Conservation (phyloP, 2,797 vertebrate genomes). For the Scleropages formosus region DNA sequence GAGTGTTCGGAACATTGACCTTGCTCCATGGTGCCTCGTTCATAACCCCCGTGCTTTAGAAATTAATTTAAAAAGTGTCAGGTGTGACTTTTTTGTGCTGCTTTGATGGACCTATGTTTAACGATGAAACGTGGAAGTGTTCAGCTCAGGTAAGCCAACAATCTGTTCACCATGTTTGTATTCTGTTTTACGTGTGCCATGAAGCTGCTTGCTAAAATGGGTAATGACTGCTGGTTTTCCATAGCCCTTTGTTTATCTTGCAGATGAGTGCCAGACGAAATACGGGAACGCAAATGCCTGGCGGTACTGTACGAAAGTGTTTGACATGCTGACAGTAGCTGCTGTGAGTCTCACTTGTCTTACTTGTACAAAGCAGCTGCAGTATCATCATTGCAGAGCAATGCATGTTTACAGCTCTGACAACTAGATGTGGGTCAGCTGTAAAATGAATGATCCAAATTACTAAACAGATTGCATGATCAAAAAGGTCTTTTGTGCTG, state of each 20-base stretch:
- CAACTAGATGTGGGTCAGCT: no score
- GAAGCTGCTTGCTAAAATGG: background rate
- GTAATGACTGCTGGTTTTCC: background rate
- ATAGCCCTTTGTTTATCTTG: constrained; percentile 34
- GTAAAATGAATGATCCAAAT: no score
- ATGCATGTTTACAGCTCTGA: background rate
- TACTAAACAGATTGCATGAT: no score
- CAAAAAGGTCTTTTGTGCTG: no score
- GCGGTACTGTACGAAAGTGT: constrained; percentile 98
- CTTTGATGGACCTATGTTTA: no score
- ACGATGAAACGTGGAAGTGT: no score
- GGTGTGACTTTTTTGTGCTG: no score
- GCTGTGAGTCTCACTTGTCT: constrained; percentile 79
- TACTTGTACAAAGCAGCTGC: background rate
- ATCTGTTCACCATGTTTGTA: background rate
- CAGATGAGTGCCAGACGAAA: constrained; percentile 98
- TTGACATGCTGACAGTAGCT: constrained; percentile 97
- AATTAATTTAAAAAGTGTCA: no score
- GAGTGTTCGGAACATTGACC: constrained; percentile 43
- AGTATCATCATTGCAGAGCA: no score
- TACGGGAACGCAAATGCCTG: constrained; percentile 97
- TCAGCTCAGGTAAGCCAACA: no score
- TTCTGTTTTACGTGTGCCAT: background rate
- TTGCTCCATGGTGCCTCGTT: no score
- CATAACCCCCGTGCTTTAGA: no score